Evolutionary conservation across 2,797 vertebrate genomes (phyloP), one percentile per base, ranked within the genome.

Genomic region (Ceryle rudis): DNA sequence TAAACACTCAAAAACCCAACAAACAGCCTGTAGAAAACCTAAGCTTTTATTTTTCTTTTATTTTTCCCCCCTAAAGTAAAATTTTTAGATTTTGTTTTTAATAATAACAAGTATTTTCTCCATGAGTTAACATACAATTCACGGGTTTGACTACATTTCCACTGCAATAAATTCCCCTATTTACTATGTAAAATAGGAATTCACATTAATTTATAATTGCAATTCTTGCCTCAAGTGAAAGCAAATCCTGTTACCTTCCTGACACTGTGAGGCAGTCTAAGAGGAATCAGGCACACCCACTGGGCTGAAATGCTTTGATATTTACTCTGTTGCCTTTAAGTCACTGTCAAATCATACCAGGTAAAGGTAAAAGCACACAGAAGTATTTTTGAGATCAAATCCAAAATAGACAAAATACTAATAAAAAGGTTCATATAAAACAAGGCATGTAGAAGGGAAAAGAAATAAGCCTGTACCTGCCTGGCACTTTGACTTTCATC

Each of bases 271-370:
- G 22, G 60, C 57, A 90, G 28, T 52, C 35, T 71, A 77, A 39
- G 55, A 88, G 60, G 47, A 85, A 46, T 44, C 31, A 88, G 75
- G 37, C 64, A 81, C n/a, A 72, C 33, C 37, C 74, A 47, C 35
- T 44, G 14, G 42, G 31, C 57, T 95, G 80, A 77, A 88, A 95
- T 52, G 65, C 81, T 95, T 95, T 88, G 79, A 65, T 91, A 85
- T 65, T 65, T 88, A 80, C 33, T 52, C 47, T 57, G 52, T 42
- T 95, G 55, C 55, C 49, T 86, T 90, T 57, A 81, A 83, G 81
- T 67, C 72, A 83, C 39, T 85, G 72, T 89, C 70, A 81, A 77
- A 88, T 86, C 85, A 81, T n/a, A 87, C 26, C 37, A 91, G 21
- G 31, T 71, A 20, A 87, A 83, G 26, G 69, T 57, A 94, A 81